These are phyloP conservation scores for Melikaiella ostensackeni DNA, from an alignment of 2,888 invertebrate species.

Conservation along the genomic window DNA sequence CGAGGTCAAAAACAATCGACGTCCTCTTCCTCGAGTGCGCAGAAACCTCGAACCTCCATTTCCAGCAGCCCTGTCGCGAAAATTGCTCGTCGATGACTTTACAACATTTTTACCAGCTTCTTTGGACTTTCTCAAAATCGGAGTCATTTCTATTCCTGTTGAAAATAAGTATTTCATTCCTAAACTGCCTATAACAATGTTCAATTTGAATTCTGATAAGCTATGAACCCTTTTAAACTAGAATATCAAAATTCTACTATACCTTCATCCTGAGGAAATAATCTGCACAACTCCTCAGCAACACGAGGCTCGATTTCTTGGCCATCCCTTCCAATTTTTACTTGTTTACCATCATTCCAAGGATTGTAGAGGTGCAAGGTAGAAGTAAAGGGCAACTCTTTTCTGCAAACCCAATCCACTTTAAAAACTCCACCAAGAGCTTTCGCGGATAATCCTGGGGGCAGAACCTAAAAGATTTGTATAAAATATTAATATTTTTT, in stretches of 20 bases:
- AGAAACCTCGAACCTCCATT: slow-evolving; percentile 68
- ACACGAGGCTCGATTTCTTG: slow-evolving; percentile 98
- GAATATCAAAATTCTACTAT: slow-evolving; percentile 29
- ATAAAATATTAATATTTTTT: background rate
- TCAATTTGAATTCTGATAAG: background rate
- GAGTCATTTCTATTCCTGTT: slow-evolving; percentile 88
- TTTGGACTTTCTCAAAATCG: slow-evolving; percentile 90
- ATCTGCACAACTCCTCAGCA: slow-evolving; percentile 94
- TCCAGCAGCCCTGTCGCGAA: slow-evolving; percentile 63
- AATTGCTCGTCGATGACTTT: slow-evolving; percentile 78
- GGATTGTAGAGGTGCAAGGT: slow-evolving; percentile 96
- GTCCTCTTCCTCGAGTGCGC: slow-evolving; percentile 73
- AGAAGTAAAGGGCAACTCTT: slow-evolving; percentile 94
- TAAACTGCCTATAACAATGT: background rate
- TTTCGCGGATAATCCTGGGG: slow-evolving; percentile 94
- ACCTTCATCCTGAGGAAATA: slow-evolving; percentile 95
- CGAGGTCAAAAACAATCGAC: slow-evolving; percentile 83
- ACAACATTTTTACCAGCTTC: slow-evolving; percentile 85
- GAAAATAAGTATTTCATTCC: slow-evolving; percentile 29
- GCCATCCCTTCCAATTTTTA: slow-evolving; percentile 99
- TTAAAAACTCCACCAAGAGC: slow-evolving; percentile 97
- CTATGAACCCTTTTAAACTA: background rate
- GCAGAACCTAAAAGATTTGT: slow-evolving; percentile 80
- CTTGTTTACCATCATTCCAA: slow-evolving; percentile 99
- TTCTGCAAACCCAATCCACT: slow-evolving; percentile 97